Evolutionary conservation across 2,797 vertebrate genomes (phyloP).

Genomic region (Scomberomorus guttatus): DNA sequence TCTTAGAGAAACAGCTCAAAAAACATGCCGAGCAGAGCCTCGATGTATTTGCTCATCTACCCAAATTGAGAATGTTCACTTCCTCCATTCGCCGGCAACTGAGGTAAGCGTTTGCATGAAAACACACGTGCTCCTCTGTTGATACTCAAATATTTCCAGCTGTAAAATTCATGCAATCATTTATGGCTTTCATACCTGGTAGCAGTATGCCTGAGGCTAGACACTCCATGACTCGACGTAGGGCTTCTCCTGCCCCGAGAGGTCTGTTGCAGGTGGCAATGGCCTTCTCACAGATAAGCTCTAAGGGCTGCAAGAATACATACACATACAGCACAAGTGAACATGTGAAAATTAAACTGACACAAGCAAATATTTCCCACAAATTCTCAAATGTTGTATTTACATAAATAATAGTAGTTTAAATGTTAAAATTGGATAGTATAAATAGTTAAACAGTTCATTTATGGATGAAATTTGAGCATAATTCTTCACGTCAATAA

Average conservation of each 20-base stretch:
- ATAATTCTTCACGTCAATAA: conserved; percentile 8
- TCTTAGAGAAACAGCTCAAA: conserved; percentile 23
- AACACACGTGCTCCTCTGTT: background rate
- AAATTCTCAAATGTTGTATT: background rate
- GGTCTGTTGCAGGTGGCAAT: conserved; percentile 99
- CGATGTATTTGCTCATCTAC: conserved; percentile 7
- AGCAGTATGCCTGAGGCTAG: conserved; percentile 98
- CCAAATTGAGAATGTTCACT: background rate
- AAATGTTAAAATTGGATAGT: too few relatives aligned
- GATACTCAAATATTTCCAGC: conserved; percentile 7
- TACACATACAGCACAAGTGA: conserved; percentile 16
- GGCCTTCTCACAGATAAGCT: conserved; percentile 99
- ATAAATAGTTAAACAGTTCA: background rate
- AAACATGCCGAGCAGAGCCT: conserved; percentile 30
- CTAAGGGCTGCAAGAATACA: conserved; percentile 88
- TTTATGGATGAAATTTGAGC: conserved; percentile 4
- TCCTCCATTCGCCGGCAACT: background rate
- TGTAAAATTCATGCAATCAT: background rate
- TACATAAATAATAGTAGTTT: background rate
- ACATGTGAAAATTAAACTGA: background rate
- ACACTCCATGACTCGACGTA: conserved; percentile 98
- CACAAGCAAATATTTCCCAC: background rate
- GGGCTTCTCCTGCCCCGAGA: conserved; percentile 95
- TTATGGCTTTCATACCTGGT: conserved; percentile 86
- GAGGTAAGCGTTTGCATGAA: conserved; percentile 7